These are phyloP conservation scores for Gryllus bimaculatus DNA, from an alignment of 1,140 invertebrate genomes.

Conservation along the genomic window DNA sequence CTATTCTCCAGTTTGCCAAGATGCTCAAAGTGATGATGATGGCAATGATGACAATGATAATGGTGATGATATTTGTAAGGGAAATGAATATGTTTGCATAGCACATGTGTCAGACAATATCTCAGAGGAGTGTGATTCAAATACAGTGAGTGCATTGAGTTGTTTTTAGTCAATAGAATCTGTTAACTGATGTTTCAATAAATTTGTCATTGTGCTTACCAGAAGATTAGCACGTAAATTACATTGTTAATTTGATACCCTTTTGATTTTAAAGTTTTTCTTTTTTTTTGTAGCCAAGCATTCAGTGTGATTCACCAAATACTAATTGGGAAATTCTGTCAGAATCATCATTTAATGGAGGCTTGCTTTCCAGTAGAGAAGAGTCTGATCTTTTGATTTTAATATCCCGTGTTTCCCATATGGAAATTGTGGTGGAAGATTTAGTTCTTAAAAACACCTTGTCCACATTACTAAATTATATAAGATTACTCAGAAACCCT, in stretches of 20 bases:
- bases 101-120: neutral
- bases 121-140: neutral
- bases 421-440: neutral
- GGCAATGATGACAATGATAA: constrained; percentile 7
- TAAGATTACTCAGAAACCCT: neutral
- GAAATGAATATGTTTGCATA: neutral
- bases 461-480: constrained; percentile 4
- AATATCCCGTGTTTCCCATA: constrained; percentile 10
- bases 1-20: constrained; percentile 14
- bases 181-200: no score
- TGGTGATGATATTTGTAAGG: neutral
- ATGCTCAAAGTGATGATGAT: constrained; percentile 3
- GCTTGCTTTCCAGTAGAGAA: neutral
- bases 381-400: constrained; percentile 8
- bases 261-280: no score
- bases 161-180: no score
- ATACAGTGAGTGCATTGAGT: neutral
- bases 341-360: neutral
- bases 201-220: no score
- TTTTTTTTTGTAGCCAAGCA: neutral
- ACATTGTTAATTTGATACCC: no score
- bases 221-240: no score
- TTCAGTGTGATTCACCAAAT: neutral
- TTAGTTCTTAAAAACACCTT: neutral
- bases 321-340: neutral